Percentiles rank a stretch among this genome's conserved stretches.
Conservation (phyloP, 1,140 invertebrate species). For the Lasioglossum albipes region DNA sequence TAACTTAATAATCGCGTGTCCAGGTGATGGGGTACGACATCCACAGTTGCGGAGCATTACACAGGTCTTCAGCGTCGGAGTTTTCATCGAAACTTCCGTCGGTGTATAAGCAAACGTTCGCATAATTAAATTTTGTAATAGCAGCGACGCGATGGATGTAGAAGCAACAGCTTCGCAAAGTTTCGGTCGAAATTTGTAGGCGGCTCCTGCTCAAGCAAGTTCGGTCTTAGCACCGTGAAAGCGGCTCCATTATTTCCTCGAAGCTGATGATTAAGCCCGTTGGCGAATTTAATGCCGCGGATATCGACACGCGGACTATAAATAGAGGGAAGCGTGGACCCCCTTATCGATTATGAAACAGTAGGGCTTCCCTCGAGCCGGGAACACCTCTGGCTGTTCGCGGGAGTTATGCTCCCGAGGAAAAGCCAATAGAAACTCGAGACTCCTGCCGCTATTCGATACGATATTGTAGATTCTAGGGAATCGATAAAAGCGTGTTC, state of each 20-base stretch:
- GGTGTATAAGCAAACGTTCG: not conserved
- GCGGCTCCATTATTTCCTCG: slow-evolving; percentile 15
- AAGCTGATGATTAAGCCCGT: slow-evolving; percentile 9
- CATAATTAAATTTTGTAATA: slow-evolving; percentile 1
- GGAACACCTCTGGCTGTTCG: slow-evolving; percentile 26
- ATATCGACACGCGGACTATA: slow-evolving; percentile 41
- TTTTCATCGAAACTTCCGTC: not conserved
- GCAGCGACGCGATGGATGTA: not conserved
- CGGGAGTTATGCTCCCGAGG: not conserved
- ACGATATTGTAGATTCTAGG: not conserved
- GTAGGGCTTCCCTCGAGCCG: slow-evolving; percentile 21
- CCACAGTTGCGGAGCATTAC: too few species aligned
- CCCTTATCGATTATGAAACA: slow-evolving; percentile 51
- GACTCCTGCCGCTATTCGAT: not conserved
- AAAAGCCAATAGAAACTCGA: slow-evolving; percentile 44
- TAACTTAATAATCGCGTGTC: too few species aligned
- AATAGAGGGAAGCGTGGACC: slow-evolving; percentile 26
- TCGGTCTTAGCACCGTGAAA: slow-evolving; percentile 15
- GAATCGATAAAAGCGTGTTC: slow-evolving; percentile 28
- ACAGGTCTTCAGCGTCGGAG: not conserved
- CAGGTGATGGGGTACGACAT: too few species aligned
- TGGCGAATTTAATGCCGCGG: slow-evolving; percentile 30
- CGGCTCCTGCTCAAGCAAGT: not conserved
- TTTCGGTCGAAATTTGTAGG: not conserved
- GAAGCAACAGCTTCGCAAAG: not conserved